A percentile compares a stretch with the other conserved stretches of the same genome.
phyloP scores from a whole-genome alignment of 1,140 invertebrate genomes.

The Calephelis nemesis region DNA sequence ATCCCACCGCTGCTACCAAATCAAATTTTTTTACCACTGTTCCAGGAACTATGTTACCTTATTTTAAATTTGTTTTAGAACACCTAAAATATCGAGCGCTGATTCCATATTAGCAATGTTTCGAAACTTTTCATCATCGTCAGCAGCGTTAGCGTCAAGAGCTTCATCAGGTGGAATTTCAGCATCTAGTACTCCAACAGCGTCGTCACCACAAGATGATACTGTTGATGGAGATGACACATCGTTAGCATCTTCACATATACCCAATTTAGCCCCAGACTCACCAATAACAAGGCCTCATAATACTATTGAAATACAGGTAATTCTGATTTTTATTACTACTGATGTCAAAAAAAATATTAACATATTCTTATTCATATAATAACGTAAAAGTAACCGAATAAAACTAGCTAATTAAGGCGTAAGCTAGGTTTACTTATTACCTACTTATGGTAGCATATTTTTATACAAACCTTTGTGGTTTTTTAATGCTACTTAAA shows the following conservation, averaged over 20 bases:
- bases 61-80: constrained; percentile 45
- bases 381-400: no score
- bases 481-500: no score
- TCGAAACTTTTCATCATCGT: constrained; percentile 82
- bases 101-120: constrained; percentile 89
- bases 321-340: constrained; percentile 25
- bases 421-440: no score
- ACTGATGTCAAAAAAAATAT: no score
- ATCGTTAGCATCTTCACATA: constrained; percentile 81
- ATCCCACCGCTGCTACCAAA: not conserved
- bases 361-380: no score
- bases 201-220: constrained; percentile 85
- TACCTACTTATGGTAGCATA: no score
- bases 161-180: constrained; percentile 80
- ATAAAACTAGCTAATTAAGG: no score
- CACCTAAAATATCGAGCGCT: constrained; percentile 83
- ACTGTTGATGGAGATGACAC: constrained; percentile 82
- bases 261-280: constrained; percentile 80
- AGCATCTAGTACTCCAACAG: constrained; percentile 82
- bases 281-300: constrained; percentile 77
- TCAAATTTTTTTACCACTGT: not conserved
- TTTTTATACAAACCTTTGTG: no score
- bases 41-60: not conserved
- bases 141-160: constrained; percentile 75
- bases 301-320: constrained; percentile 82